Evolutionary conservation across 2,113 vertebrate species (phyloP).

Genomic region (Semicossyphus pulcher): DNA sequence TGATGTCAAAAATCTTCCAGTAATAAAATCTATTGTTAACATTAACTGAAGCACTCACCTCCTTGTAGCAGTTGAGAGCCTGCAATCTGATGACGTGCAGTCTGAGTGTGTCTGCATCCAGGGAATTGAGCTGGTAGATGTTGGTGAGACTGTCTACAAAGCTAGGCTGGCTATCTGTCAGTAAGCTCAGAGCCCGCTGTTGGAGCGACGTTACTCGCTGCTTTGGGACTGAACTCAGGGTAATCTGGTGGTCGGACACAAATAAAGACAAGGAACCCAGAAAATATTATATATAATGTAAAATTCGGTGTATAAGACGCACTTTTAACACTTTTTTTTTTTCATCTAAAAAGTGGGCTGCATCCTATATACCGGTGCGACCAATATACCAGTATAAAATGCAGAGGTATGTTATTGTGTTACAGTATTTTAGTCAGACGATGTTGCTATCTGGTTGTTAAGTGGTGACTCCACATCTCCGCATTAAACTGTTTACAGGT

Average conservation of each 20-base stretch:
- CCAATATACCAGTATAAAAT: too few relatives aligned
- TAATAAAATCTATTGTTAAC: background rate
- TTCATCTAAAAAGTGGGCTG: too few relatives aligned
- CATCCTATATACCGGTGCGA: too few relatives aligned
- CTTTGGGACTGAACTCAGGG: conserved; percentile 57
- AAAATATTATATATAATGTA: too few relatives aligned
- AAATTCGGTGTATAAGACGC: too few relatives aligned
- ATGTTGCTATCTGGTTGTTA: too few relatives aligned
- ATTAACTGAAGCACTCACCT: conserved; percentile 57
- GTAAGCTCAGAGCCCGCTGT: conserved; percentile 68
- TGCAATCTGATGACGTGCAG: conserved; percentile 66
- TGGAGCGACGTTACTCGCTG: conserved; percentile 65
- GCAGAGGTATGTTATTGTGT: too few relatives aligned
- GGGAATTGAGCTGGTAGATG: conserved; percentile 75
- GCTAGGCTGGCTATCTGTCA: conserved; percentile 63
- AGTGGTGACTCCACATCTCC: too few relatives aligned
- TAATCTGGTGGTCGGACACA: conserved; percentile 48
- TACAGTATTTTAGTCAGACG: too few relatives aligned
- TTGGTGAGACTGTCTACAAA: conserved; percentile 71
- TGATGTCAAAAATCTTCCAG: background rate
- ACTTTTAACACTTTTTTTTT: too few relatives aligned
- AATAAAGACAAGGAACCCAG: background rate
- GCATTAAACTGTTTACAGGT: too few relatives aligned
- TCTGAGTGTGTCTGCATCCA: conserved; percentile 69
- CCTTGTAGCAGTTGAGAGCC: conserved; percentile 68